phyloP scores from a whole-genome alignment of 2,888 invertebrate genomes.

The Acanthosepion pharaonis region DNA sequence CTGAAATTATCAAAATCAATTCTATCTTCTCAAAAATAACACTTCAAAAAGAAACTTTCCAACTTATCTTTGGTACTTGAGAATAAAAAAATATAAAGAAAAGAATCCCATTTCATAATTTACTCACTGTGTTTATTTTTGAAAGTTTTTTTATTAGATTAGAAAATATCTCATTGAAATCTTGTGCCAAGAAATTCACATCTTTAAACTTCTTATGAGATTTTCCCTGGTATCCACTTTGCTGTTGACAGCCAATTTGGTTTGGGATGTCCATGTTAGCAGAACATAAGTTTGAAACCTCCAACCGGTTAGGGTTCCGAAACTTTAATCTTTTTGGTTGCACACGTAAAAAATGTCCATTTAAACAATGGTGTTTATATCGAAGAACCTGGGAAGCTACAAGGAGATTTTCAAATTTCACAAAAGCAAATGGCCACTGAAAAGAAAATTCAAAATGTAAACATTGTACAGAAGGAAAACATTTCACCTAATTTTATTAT shows the following conservation, averaged over 20 bases:
- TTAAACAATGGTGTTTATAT: slow-evolving; percentile 48
- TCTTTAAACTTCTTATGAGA: background rate
- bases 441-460: background rate
- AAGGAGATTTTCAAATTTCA: slow-evolving; percentile 52
- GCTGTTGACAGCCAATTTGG: slow-evolving; percentile 39
- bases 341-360: slow-evolving; percentile 48
- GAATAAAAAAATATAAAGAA: background rate
- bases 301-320: slow-evolving; percentile 39
- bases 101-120: background rate
- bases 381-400: slow-evolving; percentile 47
- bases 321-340: slow-evolving; percentile 50
- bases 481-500: background rate
- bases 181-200: slow-evolving; percentile 40
- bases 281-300: slow-evolving; percentile 17
- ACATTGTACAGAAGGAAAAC: background rate
- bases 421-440: slow-evolving; percentile 53
- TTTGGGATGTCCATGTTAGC: background rate
- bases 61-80: too few species aligned
- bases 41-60: too few species aligned
- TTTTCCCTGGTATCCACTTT: background rate
- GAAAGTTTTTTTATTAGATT: background rate
- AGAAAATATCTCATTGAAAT: background rate
- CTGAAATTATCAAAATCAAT: too few species aligned
- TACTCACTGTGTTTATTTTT: background rate
- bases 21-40: too few species aligned